Base-by-base conservation (phyloP, 2,888 invertebrate genomes). In the Sicus ferrugineus region DNA sequence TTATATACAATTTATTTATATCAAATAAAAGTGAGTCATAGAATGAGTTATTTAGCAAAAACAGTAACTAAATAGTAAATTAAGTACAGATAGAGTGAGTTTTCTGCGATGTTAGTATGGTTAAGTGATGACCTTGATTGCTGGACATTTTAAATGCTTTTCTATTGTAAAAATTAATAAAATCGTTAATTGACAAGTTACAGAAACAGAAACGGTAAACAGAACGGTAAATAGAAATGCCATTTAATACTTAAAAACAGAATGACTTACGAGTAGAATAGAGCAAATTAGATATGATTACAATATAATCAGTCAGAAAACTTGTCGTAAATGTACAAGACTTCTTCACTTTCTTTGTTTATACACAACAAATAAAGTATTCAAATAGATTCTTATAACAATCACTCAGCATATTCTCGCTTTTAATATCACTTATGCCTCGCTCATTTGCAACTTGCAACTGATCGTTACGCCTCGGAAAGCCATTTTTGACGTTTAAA, bases 261-360 rank as follows among this genome's bases (percentile, higher is more conserved):
- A 34, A 34, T 9, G 38, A 34, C 7, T 34, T 34, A 34, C 7
- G 0, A 1, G 21, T 6, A 5, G 21, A 50, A 23, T 50, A 21
- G 5, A 4, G 19, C 50, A 50, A 50, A 50, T 48, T 50, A 21
- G 50, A 7, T 21, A 46, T 52, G 30, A 21, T 50, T 64, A 50
- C 26, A 50, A 50, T 31, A 58, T 56, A 46, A 67, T 58, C 58
- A 67, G 66, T 67, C 66, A 19, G 16, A 67, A 42, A 34, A 64
- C 64, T 31, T 31, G 34, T 26, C 38, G 7, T 21, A 52, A 52
- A 52, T 21, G 2, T 19, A 34, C 31, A 16, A 52, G 19, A 42
- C 26, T 42, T 62, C 26, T 26, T 54, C 56, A n/a, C 23, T 3
- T 30, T 50, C 28, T 23, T 30, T 30, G 14, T 63, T 62, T 46